A percentile compares a stretch with the other conserved stretches of the same genome.
Conservation (phyloP, 2,113 vertebrate genomes). For the Cyphomyrus discorhynchus region DNA sequence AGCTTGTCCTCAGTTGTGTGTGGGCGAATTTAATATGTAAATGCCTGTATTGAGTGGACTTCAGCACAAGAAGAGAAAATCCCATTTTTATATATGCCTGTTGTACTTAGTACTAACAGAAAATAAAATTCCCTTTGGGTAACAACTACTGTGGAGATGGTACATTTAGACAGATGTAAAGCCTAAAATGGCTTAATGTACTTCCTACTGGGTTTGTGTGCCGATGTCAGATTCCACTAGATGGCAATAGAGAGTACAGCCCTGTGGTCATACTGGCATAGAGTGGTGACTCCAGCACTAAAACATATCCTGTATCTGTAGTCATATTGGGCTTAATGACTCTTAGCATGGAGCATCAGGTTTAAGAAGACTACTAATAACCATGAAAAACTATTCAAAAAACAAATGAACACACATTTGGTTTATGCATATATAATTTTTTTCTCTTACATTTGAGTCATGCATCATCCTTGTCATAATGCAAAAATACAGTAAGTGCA, state of each 20-base stretch:
- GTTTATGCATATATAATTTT: not conserved
- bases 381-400: not conserved
- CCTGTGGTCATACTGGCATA: not conserved
- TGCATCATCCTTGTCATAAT: not conserved
- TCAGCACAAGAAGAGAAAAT: not conserved
- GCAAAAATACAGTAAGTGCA: not conserved
- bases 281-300: not conserved
- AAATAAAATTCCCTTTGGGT: conserved; percentile 6
- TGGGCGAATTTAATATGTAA: not conserved
- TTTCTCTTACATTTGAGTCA: not conserved
- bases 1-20: not conserved
- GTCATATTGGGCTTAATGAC: not conserved
- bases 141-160: not conserved
- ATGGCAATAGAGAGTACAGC: not conserved
- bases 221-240: not conserved
- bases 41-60: not conserved
- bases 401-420: not conserved
- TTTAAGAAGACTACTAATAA: not conserved
- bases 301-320: not conserved
- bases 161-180: not conserved
- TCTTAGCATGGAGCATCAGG: not conserved
- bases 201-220: not conserved
- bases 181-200: no score
- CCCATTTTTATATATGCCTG: not conserved
- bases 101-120: not conserved